Evolutionary conservation across 2,113 vertebrate genomes (phyloP).

Genomic region (Mohoua ochrocephala): DNA sequence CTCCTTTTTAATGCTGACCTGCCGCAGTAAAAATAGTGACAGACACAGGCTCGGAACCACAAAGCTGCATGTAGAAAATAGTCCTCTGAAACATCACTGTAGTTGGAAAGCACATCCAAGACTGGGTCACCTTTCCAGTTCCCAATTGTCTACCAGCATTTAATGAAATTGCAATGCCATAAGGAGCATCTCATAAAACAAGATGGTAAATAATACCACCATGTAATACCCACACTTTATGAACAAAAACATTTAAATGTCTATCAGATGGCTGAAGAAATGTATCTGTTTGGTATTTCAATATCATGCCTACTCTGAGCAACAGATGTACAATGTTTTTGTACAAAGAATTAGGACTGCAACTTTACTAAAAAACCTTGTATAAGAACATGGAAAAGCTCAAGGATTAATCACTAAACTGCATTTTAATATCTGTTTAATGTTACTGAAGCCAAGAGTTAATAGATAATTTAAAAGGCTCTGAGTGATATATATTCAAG

Average conservation of each 20-base stretch:
- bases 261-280: background rate
- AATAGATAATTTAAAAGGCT: conserved; percentile 18
- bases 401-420: conserved; percentile 24
- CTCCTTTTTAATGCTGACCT: background rate
- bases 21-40: background rate
- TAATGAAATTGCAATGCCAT: background rate
- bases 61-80: background rate
- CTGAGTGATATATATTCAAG: background rate
- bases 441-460: conserved; percentile 12
- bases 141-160: background rate
- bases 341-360: background rate
- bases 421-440: background rate
- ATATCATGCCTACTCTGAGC: background rate
- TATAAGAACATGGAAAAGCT: background rate
- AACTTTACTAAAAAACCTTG: background rate
- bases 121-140: background rate
- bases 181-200: background rate
- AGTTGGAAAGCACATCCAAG: background rate
- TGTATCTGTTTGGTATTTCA: background rate
- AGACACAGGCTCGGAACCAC: background rate
- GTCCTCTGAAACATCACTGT: background rate
- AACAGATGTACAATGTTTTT: background rate
- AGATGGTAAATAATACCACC: background rate
- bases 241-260: background rate
- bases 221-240: background rate